phyloP scores from a whole-genome alignment of 2,797 vertebrate genomes.

The Neomorphus geoffroyi region DNA sequence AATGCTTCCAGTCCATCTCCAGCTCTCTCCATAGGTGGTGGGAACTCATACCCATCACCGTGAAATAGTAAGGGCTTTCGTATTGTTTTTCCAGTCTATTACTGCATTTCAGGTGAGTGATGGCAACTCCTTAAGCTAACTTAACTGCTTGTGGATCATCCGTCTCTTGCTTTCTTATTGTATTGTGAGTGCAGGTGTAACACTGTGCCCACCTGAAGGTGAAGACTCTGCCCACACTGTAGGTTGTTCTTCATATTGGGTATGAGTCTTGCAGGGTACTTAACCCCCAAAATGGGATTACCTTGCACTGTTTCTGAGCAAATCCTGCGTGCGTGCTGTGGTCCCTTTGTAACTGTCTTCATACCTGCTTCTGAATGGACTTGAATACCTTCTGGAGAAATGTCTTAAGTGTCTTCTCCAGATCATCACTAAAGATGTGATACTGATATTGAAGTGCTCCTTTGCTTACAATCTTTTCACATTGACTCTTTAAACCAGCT shows the following conservation, averaged over 20 bases:
- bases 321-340: rapidly evolving
- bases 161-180: not conserved
- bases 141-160: not conserved
- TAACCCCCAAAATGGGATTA: not conserved
- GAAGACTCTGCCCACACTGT: not conserved
- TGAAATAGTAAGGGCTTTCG: rapidly evolving
- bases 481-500: not conserved
- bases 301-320: not conserved
- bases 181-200: not conserved
- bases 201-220: not conserved
- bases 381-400: not conserved
- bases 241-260: not conserved
- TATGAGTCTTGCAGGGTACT: not conserved
- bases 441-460: not conserved
- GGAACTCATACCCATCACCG: not conserved
- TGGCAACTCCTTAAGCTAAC: not conserved
- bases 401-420: not conserved
- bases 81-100: not conserved
- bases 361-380: not conserved
- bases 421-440: not conserved
- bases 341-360: not conserved
- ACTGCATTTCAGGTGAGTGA: not conserved
- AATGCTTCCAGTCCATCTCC: rapidly evolving
- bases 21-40: not conserved
- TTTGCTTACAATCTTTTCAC: not conserved